Evolutionary conservation across 1,140 invertebrate genomes (phyloP).

Genomic region (Ceratina australensis): DNA sequence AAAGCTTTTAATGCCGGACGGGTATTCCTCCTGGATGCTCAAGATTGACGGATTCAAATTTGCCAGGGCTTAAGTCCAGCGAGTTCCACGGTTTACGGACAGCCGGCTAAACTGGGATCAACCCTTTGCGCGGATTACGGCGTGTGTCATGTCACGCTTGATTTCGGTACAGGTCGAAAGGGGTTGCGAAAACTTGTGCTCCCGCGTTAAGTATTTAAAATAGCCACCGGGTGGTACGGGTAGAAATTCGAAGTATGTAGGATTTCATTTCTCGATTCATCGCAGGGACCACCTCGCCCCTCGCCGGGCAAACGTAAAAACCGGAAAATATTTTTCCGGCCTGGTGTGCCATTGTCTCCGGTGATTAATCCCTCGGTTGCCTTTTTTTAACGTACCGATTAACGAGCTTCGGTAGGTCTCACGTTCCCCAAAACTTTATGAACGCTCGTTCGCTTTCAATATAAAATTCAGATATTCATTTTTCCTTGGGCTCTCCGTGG

Average conservation of each 20-base stretch:
- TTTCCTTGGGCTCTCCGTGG: background rate
- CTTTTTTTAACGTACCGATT: constrained; percentile 33
- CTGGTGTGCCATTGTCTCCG: constrained; percentile 66
- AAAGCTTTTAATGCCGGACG: constrained; percentile 51
- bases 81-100: constrained; percentile 62
- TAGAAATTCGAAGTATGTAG: constrained; percentile 1
- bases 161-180: constrained; percentile 59
- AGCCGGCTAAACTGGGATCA: constrained; percentile 75
- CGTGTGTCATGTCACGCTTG: constrained; percentile 74
- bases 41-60: constrained; percentile 67
- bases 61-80: constrained; percentile 59
- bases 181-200: constrained; percentile 56
- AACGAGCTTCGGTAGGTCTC: constrained; percentile 7
- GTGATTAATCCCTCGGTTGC: constrained; percentile 71
- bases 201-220: background rate
- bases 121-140: constrained; percentile 75
- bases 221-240: background rate
- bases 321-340: constrained; percentile 70
- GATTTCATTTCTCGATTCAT: constrained; percentile 54
- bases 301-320: constrained; percentile 45
- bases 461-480: background rate
- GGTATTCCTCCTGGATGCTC: constrained; percentile 53
- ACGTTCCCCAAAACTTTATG: background rate
- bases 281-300: constrained; percentile 53
- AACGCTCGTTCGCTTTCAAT: background rate